Evolutionary conservation across 2,113 vertebrate genomes (phyloP).

Genomic region (Nannospalax galili): DNA sequence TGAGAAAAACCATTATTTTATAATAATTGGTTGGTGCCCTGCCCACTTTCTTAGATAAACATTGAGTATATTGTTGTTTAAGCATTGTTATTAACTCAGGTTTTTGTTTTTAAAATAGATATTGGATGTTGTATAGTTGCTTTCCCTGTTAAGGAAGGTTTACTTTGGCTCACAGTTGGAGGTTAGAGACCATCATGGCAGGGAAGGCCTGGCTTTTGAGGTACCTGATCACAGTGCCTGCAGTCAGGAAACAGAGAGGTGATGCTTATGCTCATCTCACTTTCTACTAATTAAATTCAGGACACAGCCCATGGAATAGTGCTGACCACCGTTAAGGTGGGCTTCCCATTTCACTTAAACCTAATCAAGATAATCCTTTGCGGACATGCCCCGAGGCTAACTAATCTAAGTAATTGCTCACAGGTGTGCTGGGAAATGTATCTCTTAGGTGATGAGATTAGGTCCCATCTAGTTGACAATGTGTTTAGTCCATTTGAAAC

Average conservation of each 20-base stretch:
- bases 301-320: neutral
- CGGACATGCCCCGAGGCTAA: neutral
- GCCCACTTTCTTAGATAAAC: neutral
- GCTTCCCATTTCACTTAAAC: neutral
- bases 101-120: neutral
- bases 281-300: no score
- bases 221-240: neutral
- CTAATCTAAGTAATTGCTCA: neutral
- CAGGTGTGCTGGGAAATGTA: no score
- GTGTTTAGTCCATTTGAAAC: neutral
- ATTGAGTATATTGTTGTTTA: neutral
- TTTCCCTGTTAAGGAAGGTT: neutral
- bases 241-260: neutral
- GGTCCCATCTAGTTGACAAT: neutral
- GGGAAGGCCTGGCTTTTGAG: no score
- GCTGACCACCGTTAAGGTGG: neutral
- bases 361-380: neutral
- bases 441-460: neutral
- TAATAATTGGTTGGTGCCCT: neutral
- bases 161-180: neutral
- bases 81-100: neutral
- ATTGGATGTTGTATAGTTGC: neutral
- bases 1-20: neutral
- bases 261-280: neutral
- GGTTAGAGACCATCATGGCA: neutral